Conservation (phyloP, 2,113 vertebrate species). For the Micromys minutus region DNA sequence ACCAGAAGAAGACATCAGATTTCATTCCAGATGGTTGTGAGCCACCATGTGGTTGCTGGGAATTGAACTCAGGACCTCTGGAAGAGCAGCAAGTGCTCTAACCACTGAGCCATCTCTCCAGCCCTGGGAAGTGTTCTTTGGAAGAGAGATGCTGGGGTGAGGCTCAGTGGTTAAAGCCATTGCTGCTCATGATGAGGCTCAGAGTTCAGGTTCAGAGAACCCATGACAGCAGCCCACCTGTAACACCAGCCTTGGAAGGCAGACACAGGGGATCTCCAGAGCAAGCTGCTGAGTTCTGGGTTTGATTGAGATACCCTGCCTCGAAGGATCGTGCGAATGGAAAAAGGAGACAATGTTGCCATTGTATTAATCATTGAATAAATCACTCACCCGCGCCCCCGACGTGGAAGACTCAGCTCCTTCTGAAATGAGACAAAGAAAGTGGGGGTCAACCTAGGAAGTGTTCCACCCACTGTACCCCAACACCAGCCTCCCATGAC, state of each 20-base stretch:
- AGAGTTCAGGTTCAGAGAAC: background rate
- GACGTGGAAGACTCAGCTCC: constrained; percentile 95
- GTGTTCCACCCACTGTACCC: background rate
- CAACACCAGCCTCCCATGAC: background rate
- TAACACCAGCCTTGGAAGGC: background rate
- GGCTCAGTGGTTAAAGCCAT: background rate
- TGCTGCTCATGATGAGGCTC: too few species aligned
- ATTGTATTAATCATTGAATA: background rate
- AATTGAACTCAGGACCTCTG: too few species aligned
- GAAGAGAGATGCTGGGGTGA: background rate
- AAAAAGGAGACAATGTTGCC: too few species aligned
- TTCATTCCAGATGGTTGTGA: too few species aligned
- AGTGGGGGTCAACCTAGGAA: background rate
- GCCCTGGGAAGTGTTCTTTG: background rate
- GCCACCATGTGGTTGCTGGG: too few species aligned
- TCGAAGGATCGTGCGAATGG: too few species aligned
- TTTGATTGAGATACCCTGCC: background rate
- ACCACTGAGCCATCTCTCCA: too few species aligned
- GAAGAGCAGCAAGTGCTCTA: too few species aligned
- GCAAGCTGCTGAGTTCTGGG: background rate
- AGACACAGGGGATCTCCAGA: background rate
- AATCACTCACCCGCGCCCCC: constrained; percentile 93
- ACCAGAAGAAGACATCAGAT: too few species aligned
- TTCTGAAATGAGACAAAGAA: constrained; percentile 88
- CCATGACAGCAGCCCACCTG: background rate